Percentiles rank a stretch among this genome's conserved stretches.
phyloP scores from a whole-genome alignment of 2,888 invertebrate genomes.

The Ectropis crepuscularia region DNA sequence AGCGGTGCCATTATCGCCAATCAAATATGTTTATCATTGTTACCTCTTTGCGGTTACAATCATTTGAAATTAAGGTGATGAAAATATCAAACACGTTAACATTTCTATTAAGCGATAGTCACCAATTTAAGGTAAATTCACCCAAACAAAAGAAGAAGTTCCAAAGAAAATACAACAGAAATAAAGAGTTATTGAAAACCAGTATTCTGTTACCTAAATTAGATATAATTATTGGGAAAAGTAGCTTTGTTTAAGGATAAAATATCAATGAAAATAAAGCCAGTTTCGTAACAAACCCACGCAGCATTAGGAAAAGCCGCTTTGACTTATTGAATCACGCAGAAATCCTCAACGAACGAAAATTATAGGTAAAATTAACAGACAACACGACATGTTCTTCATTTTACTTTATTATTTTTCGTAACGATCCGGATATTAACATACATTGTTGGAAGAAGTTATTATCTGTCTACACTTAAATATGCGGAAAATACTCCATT shows the following conservation, averaged over 20 bases:
- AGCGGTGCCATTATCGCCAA: no score
- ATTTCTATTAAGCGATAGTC: no score
- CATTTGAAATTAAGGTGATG: no score
- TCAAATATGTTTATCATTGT: no score
- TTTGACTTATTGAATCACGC: slow-evolving; percentile 61
- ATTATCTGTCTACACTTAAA: slow-evolving; percentile 60
- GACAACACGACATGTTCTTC: slow-evolving; percentile 59
- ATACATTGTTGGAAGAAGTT: slow-evolving; percentile 69
- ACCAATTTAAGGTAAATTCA: no score
- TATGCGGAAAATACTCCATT: slow-evolving; percentile 56
- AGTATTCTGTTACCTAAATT: no score
- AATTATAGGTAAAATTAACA: slow-evolving; percentile 55
- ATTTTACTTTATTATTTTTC: slow-evolving; percentile 69
- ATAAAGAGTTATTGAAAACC: no score
- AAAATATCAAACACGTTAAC: no score
- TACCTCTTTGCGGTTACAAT: no score
- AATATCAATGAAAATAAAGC: slow-evolving; percentile 10
- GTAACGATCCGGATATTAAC: slow-evolving; percentile 74
- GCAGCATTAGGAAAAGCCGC: slow-evolving; percentile 52
- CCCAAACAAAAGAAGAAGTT: no score
- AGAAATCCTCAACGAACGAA: slow-evolving; percentile 48
- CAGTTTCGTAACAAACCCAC: slow-evolving; percentile 3
- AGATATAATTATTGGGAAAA: no score
- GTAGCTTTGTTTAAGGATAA: neutral
- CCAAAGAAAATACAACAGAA: no score